These are phyloP conservation scores for Elaphurus davidianus DNA, from an alignment of 2,113 vertebrate species.

Conservation along the genomic window DNA sequence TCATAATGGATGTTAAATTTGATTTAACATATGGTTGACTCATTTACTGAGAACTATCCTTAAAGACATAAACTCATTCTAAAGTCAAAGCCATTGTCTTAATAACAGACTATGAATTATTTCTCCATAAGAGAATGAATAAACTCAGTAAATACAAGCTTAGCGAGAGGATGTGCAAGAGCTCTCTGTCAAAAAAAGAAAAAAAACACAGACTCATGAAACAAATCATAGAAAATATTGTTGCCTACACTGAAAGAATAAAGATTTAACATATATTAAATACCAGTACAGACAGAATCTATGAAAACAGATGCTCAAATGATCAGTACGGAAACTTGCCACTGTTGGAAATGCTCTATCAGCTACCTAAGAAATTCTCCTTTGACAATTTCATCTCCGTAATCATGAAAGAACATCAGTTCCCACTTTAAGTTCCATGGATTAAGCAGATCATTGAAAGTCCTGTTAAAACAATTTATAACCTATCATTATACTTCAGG, in stretches of 20 bases:
- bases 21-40: conserved; percentile 87
- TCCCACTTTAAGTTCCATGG: background rate
- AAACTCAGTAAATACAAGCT: conserved; percentile 63
- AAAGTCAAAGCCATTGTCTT: conserved; percentile 82
- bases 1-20: conserved; percentile 87
- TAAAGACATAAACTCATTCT: conserved; percentile 83
- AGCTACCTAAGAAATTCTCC: background rate
- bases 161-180: background rate
- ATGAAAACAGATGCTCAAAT: background rate
- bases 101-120: conserved; percentile 74
- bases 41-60: conserved; percentile 82
- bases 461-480: conserved; percentile 30
- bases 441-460: conserved; percentile 28
- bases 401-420: background rate
- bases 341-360: background rate
- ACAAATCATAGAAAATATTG: background rate
- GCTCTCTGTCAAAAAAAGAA: background rate
- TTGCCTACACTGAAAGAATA: background rate
- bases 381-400: background rate
- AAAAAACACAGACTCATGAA: background rate
- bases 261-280: background rate
- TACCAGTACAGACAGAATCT: background rate
- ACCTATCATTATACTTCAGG: background rate
- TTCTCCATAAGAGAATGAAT: conserved; percentile 59
- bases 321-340: background rate